These are phyloP conservation scores for Anguilla marmorata DNA, from an alignment of 2,797 vertebrate species.

Conservation along the genomic window DNA sequence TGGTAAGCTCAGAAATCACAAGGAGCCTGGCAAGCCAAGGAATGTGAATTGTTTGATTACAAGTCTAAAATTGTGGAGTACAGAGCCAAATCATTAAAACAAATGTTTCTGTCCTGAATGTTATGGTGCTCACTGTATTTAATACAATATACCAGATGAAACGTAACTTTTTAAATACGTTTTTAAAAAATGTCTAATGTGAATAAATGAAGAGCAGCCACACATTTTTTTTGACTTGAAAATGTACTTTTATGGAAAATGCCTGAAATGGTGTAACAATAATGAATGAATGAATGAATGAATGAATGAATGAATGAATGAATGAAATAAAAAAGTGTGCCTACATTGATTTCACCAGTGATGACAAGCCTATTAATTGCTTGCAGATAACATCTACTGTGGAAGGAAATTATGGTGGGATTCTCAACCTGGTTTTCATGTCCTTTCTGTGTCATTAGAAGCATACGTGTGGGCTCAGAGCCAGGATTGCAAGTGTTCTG, in stretches of 20 bases:
- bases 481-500: slow-evolving; percentile 61
- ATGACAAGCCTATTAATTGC: slow-evolving; percentile 82
- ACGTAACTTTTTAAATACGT: neutral
- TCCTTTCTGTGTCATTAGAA: slow-evolving; percentile 60
- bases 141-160: neutral
- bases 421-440: slow-evolving; percentile 62
- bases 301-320: slow-evolving; percentile 46
- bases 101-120: no score
- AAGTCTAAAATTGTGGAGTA: no score
- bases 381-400: slow-evolving; percentile 85
- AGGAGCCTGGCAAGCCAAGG: no score
- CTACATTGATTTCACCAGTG: slow-evolving; percentile 71
- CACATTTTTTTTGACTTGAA: neutral
- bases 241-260: slow-evolving; percentile 62
- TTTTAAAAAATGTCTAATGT: neutral
- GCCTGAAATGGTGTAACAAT: slow-evolving; percentile 59
- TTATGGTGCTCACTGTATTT: neutral
- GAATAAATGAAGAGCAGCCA: neutral
- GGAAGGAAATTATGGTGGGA: slow-evolving; percentile 73
- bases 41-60: no score
- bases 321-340: slow-evolving; percentile 48
- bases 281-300: slow-evolving; percentile 42
- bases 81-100: no score
- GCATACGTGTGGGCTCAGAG: neutral
- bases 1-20: no score